phyloP scores from a whole-genome alignment of 2,113 vertebrate genomes.

The Cricetomys ansorgei region DNA sequence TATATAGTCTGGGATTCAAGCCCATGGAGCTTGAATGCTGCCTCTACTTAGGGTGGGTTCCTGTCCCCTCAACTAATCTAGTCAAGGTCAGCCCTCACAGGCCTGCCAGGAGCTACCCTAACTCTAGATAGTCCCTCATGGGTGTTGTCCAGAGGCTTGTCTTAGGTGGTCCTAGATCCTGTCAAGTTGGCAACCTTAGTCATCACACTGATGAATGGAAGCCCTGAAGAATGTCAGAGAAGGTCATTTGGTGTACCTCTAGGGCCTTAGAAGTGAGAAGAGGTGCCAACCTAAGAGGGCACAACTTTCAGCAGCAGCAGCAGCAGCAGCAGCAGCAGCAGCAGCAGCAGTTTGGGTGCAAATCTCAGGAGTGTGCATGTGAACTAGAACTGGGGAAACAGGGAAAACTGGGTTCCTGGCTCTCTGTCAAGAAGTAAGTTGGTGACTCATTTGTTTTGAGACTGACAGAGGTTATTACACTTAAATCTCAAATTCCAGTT shows the following conservation, averaged over 20 bases:
- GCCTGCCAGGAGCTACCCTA: not conserved
- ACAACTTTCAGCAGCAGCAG: slow-evolving; percentile 16
- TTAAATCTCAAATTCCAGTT: not conserved
- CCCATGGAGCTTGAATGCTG: not conserved
- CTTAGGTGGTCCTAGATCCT: not conserved
- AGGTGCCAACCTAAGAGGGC: not conserved
- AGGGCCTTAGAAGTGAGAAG: not conserved
- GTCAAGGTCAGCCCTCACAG: not conserved
- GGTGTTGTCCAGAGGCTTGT: not conserved
- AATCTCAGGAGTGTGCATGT: not conserved
- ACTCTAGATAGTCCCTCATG: not conserved
- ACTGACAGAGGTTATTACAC: slow-evolving; percentile 12
- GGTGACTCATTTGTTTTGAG: slow-evolving; percentile 28
- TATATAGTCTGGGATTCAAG: not conserved
- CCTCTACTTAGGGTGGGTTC: not conserved
- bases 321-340: too few species aligned
- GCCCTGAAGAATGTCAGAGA: not conserved
- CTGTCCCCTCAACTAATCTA: not conserved
- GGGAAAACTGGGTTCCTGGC: not conserved
- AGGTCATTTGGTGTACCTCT: not conserved
- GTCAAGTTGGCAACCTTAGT: not conserved
- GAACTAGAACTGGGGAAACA: not conserved
- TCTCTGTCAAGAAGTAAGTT: slow-evolving; percentile 1
- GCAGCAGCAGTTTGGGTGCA: not conserved
- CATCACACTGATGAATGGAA: not conserved